phyloP scores from a whole-genome alignment of 2,113 vertebrate species.

The Oncorhynchus nerka region DNA sequence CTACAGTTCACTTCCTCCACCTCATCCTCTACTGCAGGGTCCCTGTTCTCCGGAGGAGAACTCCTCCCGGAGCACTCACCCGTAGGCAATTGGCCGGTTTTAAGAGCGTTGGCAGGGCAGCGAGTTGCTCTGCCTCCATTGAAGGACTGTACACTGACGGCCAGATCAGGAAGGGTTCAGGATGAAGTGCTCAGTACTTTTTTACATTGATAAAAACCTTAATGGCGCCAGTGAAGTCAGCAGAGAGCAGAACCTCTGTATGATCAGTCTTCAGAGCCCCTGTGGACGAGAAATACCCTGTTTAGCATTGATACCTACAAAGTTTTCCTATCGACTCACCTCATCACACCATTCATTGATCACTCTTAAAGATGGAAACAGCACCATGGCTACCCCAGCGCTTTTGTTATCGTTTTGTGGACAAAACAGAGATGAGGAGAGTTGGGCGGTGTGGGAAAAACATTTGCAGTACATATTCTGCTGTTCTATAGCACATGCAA shows the following conservation, averaged over 20 bases:
- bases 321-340: not conserved
- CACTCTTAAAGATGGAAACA: no score
- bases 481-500: no score
- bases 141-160: constrained; percentile 22
- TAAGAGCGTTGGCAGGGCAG: constrained; percentile 13
- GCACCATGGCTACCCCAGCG: no score
- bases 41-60: constrained; percentile 38
- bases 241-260: constrained; percentile 94
- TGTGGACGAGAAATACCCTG: constrained; percentile 45
- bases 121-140: constrained; percentile 19
- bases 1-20: constrained; percentile 31
- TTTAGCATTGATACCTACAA: not conserved
- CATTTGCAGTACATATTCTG: no score
- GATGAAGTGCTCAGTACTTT: constrained; percentile 75
- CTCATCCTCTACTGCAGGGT: constrained; percentile 39
- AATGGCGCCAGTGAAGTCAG: constrained; percentile 98
- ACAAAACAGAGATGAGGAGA: no score
- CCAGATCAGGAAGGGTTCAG: not conserved
- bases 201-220: constrained; percentile 98
- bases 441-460: no score
- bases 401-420: no score
- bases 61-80: constrained; percentile 39
- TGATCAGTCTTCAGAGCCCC: constrained; percentile 92
- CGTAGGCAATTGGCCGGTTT: constrained; percentile 37
- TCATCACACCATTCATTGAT: not conserved